Evolutionary conservation across 1,140 invertebrate species (phyloP).

Genomic region (Sarcophaga peregrina): DNA sequence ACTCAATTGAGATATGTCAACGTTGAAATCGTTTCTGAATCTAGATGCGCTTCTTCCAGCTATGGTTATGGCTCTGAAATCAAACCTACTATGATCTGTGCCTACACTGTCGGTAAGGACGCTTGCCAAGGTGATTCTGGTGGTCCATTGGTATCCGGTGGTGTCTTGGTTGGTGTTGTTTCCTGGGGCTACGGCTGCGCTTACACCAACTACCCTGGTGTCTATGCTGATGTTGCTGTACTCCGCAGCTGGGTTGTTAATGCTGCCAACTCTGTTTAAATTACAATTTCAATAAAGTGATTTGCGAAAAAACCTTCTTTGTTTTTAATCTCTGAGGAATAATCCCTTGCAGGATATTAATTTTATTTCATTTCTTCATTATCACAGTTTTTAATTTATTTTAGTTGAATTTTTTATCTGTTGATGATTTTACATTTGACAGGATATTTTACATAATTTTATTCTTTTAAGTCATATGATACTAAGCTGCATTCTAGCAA

Average conservation of each 20-base stretch:
- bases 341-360: too few species aligned
- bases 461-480: too few species aligned
- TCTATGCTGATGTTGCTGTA: constrained; percentile 37
- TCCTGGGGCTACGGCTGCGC: constrained; percentile 71
- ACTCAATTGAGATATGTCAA: constrained; percentile 12
- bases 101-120: constrained; percentile 52
- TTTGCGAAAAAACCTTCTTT: too few species aligned
- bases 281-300: too few species aligned
- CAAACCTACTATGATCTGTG: constrained; percentile 65
- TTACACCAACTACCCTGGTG: constrained; percentile 55
- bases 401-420: too few species aligned
- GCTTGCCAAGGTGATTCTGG: constrained; percentile 67
- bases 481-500: too few species aligned
- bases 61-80: constrained; percentile 45
- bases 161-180: constrained; percentile 69
- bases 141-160: constrained; percentile 65
- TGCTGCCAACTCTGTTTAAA: neutral
- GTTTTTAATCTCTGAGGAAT: too few species aligned
- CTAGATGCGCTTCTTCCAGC: constrained; percentile 48
- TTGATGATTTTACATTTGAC: too few species aligned
- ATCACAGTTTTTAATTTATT: too few species aligned
- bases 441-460: too few species aligned
- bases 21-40: constrained; percentile 2
- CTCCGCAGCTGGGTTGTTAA: constrained; percentile 30
- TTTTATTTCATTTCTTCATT: too few species aligned